Conservation (phyloP, 2,888 invertebrate genomes). For the Thyatira batis region DNA sequence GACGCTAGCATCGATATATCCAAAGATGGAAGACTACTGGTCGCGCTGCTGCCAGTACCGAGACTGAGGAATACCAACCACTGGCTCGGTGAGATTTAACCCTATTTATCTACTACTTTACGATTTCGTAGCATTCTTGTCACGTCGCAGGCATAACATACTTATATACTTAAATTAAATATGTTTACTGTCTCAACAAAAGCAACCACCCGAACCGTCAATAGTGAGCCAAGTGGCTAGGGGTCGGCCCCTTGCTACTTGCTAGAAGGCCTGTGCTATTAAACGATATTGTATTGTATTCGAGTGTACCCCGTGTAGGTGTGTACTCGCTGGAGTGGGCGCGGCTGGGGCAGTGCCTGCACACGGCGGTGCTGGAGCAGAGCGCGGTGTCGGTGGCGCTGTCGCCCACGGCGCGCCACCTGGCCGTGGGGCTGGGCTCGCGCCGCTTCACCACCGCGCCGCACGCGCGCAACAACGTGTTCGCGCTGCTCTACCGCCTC, state of each 20-base stretch:
- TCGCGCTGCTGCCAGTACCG: conserved; percentile 88
- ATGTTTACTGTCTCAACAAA: too few species aligned
- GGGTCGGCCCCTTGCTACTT: too few species aligned
- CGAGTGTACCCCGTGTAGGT: conserved; percentile 64
- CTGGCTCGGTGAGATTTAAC: conserved; percentile 83
- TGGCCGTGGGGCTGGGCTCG: conserved; percentile 90
- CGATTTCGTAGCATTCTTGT: too few species aligned
- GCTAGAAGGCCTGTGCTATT: background rate
- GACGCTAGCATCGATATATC: conserved; percentile 94
- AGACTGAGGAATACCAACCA: conserved; percentile 86
- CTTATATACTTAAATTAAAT: too few species aligned
- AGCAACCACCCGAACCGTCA: too few species aligned
- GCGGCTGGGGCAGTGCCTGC: conserved; percentile 89
- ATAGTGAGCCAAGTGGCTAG: too few species aligned
- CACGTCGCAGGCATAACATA: too few species aligned
- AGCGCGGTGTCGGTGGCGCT: conserved; percentile 92
- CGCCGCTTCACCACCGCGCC: conserved; percentile 83
- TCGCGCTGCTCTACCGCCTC: conserved; percentile 72
- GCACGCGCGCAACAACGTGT: conserved; percentile 74
- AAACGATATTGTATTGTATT: conserved; percentile 4
- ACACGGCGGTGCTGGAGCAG: conserved; percentile 89
- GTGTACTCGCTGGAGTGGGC: conserved; percentile 90
- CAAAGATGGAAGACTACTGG: conserved; percentile 88
- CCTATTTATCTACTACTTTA: background rate
- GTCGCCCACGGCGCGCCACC: conserved; percentile 90